These are phyloP conservation scores for Elephas maximus DNA, from an alignment of 2,113 vertebrate genomes.

Conservation along the genomic window DNA sequence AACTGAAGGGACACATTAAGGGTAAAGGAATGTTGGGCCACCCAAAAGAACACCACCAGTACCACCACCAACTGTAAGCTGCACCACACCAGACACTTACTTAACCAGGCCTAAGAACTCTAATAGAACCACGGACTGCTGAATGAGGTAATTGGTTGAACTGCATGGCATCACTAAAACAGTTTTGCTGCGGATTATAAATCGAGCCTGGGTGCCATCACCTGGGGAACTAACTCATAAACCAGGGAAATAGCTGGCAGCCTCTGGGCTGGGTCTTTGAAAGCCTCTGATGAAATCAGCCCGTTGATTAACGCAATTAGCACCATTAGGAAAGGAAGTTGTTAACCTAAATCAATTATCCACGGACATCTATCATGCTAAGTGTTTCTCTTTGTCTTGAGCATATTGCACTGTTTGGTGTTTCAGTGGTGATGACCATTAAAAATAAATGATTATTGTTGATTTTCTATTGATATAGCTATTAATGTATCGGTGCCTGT, in stretches of 20 bases:
- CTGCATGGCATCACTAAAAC: neutral
- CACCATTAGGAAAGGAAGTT: slow-evolving; percentile 84
- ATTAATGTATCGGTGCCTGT: slow-evolving; percentile 68
- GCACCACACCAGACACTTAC: neutral
- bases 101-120: neutral
- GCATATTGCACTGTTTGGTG: slow-evolving; percentile 69
- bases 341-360: slow-evolving; percentile 84
- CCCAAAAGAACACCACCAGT: neutral
- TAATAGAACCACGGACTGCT: accelerated
- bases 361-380: slow-evolving; percentile 75
- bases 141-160: neutral
- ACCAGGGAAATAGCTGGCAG: slow-evolving; percentile 38
- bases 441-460: slow-evolving; percentile 85
- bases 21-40: neutral
- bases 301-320: slow-evolving; percentile 85
- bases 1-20: neutral
- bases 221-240: slow-evolving; percentile 71
- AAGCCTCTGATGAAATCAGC: slow-evolving; percentile 82
- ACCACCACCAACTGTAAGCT: neutral
- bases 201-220: slow-evolving; percentile 25
- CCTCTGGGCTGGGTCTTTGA: slow-evolving; percentile 59
- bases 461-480: slow-evolving; percentile 84
- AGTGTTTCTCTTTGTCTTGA: slow-evolving; percentile 76
- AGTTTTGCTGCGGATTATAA: slow-evolving; percentile 18
- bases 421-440: slow-evolving; percentile 81